Conservation (phyloP, 2,888 invertebrate genomes). For the Ditylenchus weischeri region DNA sequence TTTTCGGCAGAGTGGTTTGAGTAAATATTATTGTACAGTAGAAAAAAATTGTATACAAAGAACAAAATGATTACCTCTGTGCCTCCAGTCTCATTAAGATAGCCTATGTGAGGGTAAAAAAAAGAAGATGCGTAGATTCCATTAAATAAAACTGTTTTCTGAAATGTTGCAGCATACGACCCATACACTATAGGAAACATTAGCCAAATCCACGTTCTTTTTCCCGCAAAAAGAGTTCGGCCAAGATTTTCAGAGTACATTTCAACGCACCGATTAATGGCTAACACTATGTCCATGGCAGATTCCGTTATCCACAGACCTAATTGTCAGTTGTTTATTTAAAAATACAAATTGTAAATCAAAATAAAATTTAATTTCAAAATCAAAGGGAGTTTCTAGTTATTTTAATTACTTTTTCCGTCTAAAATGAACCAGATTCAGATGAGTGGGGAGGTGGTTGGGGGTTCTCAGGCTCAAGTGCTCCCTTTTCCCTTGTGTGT, state of each 20-base stretch:
- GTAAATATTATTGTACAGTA: too few species aligned
- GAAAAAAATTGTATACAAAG: not conserved
- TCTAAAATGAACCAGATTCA: too few species aligned
- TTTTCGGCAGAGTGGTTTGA: too few species aligned
- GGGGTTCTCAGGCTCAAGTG: too few species aligned
- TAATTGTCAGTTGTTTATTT: not conserved
- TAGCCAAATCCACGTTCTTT: slow-evolving; percentile 6
- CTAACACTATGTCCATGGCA: slow-evolving; percentile 1
- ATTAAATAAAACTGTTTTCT: not conserved
- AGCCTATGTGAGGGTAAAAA: not conserved
- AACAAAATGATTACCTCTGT: not conserved
- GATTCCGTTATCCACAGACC: slow-evolving; percentile 14
- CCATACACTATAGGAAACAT: not conserved
- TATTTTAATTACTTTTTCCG: too few species aligned
- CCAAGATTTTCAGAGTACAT: slow-evolving; percentile 11
- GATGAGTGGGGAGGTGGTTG: too few species aligned
- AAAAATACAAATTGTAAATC: too few species aligned
- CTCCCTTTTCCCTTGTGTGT: too few species aligned
- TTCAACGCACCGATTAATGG: slow-evolving; percentile 16
- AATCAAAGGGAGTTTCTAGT: too few species aligned
- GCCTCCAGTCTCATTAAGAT: not conserved
- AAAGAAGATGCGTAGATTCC: not conserved
- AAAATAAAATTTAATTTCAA: too few species aligned
- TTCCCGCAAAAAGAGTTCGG: slow-evolving; percentile 5
- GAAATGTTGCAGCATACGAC: not conserved